Conservation (phyloP, 2,113 vertebrate species). For the Cyphomyrus plagiostoma region DNA sequence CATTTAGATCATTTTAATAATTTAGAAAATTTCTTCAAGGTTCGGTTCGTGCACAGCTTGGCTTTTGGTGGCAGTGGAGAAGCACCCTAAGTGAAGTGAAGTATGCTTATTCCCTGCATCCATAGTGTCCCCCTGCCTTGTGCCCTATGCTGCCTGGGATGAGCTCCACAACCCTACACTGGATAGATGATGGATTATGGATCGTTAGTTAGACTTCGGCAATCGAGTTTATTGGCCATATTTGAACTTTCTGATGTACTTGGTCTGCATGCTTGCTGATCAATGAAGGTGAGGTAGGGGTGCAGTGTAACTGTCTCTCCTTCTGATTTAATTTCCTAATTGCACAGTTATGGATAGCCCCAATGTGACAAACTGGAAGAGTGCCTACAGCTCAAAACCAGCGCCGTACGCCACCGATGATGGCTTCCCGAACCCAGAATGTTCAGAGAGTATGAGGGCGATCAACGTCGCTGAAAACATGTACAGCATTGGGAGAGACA, state of each 20-base stretch:
- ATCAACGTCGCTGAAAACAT: conserved; percentile 42
- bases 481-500: conserved; percentile 78
- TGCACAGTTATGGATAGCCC: conserved; percentile 71
- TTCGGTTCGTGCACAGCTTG: neutral
- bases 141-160: neutral
- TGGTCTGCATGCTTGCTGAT: neutral
- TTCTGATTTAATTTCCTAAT: neutral
- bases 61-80: neutral
- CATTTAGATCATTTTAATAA: too few species aligned
- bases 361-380: conserved; percentile 86
- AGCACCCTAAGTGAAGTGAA: neutral
- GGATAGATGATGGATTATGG: neutral
- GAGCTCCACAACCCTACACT: neutral
- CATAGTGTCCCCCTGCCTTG: neutral
- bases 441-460: conserved; percentile 43
- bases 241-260: neutral
- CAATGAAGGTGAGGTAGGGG: neutral
- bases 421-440: conserved; percentile 81
- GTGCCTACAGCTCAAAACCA: conserved; percentile 72
- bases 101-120: too few species aligned
- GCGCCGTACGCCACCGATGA: conserved; percentile 83
- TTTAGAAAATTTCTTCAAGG: too few species aligned
- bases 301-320: too few species aligned
- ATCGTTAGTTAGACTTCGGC: neutral
- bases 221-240: neutral